phyloP scores from a whole-genome alignment of 53 echinoderm and acorn worm species.

The Paelopatides confundens region DNA sequence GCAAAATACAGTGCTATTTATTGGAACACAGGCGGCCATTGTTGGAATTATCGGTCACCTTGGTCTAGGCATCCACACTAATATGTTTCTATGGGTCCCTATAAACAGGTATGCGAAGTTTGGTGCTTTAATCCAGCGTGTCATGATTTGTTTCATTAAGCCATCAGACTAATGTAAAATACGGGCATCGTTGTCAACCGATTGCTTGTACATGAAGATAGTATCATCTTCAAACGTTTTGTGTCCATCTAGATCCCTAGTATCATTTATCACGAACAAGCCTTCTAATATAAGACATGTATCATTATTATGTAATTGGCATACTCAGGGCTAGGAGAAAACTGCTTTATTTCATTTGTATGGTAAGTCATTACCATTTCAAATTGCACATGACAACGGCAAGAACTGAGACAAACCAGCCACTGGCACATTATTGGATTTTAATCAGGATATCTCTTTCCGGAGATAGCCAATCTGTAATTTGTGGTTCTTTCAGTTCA shows the following conservation, averaged over 20 bases:
- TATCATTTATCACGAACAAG: not conserved
- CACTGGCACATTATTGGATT: not conserved
- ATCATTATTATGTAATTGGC: not conserved
- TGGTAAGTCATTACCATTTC: not conserved
- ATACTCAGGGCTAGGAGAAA: not conserved
- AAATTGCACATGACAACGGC: not conserved
- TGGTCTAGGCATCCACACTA: too few relatives aligned
- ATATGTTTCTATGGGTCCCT: too few relatives aligned
- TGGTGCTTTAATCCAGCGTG: too few relatives aligned
- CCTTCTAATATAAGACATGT: not conserved
- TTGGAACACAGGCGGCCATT: too few relatives aligned
- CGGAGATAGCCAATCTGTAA: constrained; percentile 2
- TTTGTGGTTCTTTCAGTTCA: constrained; percentile 1
- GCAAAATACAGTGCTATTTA: too few relatives aligned
- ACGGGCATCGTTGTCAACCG: not conserved
- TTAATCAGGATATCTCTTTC: not conserved
- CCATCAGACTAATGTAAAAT: constrained; percentile 9
- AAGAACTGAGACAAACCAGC: not conserved
- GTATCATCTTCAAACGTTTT: constrained; percentile 13
- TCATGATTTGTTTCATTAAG: too few relatives aligned
- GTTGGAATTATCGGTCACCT: too few relatives aligned
- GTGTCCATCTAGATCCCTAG: not conserved
- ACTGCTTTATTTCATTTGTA: constrained; percentile 2
- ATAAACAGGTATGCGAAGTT: too few relatives aligned
- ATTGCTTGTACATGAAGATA: not conserved